Base-by-base conservation (phyloP, 1,140 invertebrate species). In the Argopecten irradians region DNA sequence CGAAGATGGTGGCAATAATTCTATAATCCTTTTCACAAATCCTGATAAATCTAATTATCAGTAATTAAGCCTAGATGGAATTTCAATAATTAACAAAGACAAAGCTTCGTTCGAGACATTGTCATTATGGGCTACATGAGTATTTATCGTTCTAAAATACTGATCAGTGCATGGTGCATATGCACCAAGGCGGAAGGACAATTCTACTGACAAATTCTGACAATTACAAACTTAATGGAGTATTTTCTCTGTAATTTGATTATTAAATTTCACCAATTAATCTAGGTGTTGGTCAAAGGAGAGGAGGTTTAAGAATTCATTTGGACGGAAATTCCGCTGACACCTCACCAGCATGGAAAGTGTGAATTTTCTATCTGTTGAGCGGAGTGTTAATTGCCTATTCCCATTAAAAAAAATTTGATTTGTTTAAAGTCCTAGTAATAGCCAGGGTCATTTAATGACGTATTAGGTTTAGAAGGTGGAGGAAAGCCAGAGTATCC, bases 241-340 rank as follows among this genome's bases (percentile, higher is more conserved):
- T 28, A 28, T 71, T n/a, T 71, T 71, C n/a, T 71, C 55, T 71
- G n/a, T 71, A 28, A 71, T 71, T 71, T 71, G 55, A 71, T 71
- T 16, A 71, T 71, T 28, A 28, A 71, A 71, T 71, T 28, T 28
- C n/a, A 28, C n/a, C 13, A 71, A 71, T 71, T n/a, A 71, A 71
- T 16, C 55, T n/a, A 71, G 55, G 55, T n/a, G 55, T 71, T 71
- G 55, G 55, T 71, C 55, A 71, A 28, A 71, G n/a, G 55, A 71
- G 55, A 71, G 16, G 22, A 71, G 22, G 55, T 71, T 71, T 71
- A 71, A 71, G 55, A 71, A 71, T 71, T 71, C 55, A 71, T 71
- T 71, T 28, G 22, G n/a, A 28, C 55, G n/a, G 28, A 71, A 39
- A 71, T 28, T 71, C 28, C 28, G 22, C 28, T 71, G 55, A 71